Evolutionary conservation across 2,113 vertebrate genomes (phyloP).

Genomic region (Azemiops feae): DNA sequence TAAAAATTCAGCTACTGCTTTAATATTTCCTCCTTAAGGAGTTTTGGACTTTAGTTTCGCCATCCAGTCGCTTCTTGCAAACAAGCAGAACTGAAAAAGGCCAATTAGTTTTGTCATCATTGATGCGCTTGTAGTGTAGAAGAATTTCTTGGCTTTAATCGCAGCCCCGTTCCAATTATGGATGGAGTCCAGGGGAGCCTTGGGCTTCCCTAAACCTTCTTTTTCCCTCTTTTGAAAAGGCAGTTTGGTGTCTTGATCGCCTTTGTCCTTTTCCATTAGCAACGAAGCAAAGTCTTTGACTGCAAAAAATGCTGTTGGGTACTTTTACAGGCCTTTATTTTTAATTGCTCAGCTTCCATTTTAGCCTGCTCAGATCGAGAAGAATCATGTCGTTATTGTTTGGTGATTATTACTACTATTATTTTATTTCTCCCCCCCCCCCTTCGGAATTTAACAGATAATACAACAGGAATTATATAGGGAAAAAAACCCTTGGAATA

Average conservation of each 20-base stretch:
- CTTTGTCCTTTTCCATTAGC: slow-evolving; percentile 8
- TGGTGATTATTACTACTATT: neutral
- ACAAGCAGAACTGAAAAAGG: neutral
- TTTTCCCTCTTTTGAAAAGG: neutral
- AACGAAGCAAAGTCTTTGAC: slow-evolving; percentile 24
- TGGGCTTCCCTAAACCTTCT: slow-evolving; percentile 3
- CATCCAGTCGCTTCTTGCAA: slow-evolving; percentile 52
- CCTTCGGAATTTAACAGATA: slow-evolving; percentile 9
- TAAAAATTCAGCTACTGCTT: neutral
- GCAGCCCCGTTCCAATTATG: slow-evolving; percentile 32
- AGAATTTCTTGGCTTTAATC: neutral
- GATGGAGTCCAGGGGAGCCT: neutral
- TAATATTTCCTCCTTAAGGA: neutral
- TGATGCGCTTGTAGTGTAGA: slow-evolving; percentile 15
- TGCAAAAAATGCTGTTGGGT: neutral
- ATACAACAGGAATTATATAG: slow-evolving; percentile 21
- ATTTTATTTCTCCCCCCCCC: neutral
- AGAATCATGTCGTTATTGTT: neutral
- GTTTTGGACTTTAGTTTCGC: neutral
- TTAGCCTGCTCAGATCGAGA: slow-evolving; percentile 43
- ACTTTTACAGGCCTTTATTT: slow-evolving; percentile 11
- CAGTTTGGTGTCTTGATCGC: slow-evolving; percentile 18
- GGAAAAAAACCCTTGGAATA: neutral
- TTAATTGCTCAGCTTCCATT: slow-evolving; percentile 34
- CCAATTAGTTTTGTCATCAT: slow-evolving; percentile 22